Base-by-base conservation (phyloP, 2,797 vertebrate species). In the Anabas testudineus region DNA sequence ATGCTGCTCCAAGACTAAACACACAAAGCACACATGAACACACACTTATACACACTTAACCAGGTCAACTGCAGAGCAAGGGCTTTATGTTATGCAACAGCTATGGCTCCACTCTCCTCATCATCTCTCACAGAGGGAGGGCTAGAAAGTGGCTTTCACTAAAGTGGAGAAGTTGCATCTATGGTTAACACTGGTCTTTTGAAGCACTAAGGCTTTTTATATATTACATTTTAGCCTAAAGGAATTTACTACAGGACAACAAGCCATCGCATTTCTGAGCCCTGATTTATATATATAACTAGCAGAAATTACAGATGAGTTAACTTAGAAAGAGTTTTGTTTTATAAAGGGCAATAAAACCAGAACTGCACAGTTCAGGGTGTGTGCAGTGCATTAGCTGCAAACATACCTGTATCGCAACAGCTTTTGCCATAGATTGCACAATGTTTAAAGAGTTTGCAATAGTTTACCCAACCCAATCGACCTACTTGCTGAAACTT, bases 71-170 rank as follows among this genome's bases (percentile, higher is more conserved):
- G 61, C 62, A 49, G 67, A 84, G 74, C 63, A 82, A 78, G 70
- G 57, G 71, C 28, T 63, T 68, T 28, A 46, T 45, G 71, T 88
- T 89, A 89, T 57, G 76, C 46, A 91, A 91, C 76, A 71, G 34
- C 74, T 64, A 61, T 24, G 71, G 52, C 56, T 71, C 64, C 30
- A 46, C 61, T 67, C 64, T 52, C 28, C 49, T 49, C 32, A 52
- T 65, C 13, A 3, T 37, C 51, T 67, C 30, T 55, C 19, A 13
- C 15, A 57, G 36, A 26, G 41, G 45, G 51, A 13, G 67, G 36
- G 16, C 19, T 5, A 36, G 3, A 34, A 41, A 49, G 56, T 37
- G 26, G 37, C 30, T 56, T 76, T 49, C 2, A 8, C 41, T 41
- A 45, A 71, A 83, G 72, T 22, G 32, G 10, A 47, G 30, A 71